Evolutionary conservation across 2,113 vertebrate genomes (phyloP).

Genomic region (Mionectes macconnelli): DNA sequence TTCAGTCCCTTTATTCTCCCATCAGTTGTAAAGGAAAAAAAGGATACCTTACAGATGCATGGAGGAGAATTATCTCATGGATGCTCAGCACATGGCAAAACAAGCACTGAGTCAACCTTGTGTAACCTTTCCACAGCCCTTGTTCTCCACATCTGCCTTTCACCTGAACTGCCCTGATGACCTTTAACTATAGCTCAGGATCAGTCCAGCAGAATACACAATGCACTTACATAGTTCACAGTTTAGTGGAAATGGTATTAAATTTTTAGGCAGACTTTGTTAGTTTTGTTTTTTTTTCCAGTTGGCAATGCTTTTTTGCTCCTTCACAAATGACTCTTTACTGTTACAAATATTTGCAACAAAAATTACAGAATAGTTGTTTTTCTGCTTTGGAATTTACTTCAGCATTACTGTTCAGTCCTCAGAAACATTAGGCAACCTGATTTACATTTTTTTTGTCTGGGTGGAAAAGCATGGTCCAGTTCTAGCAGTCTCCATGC

Average conservation of each 20-base stretch:
- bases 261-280: not conserved
- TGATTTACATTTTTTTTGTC: not conserved
- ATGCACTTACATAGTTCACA: fast-evolving
- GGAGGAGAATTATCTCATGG: not conserved
- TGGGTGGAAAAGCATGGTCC: not conserved
- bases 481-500: not conserved
- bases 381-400: not conserved
- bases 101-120: not conserved
- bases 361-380: not conserved
- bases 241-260: not conserved
- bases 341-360: not conserved
- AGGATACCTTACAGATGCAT: fast-evolving
- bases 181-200: not conserved
- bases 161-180: not conserved
- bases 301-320: not conserved
- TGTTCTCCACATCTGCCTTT: not conserved
- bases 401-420: not conserved
- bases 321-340: not conserved
- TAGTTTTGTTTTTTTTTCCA: not conserved
- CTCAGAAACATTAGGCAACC: not conserved
- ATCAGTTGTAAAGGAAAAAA: not conserved
- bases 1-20: not conserved
- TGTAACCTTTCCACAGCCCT: not conserved
- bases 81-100: not conserved
- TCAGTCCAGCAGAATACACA: not conserved